Evolutionary conservation across 2,888 invertebrate genomes (phyloP), one percentile per base, ranked within the genome.

Genomic region (Bellardia bayeri): DNA sequence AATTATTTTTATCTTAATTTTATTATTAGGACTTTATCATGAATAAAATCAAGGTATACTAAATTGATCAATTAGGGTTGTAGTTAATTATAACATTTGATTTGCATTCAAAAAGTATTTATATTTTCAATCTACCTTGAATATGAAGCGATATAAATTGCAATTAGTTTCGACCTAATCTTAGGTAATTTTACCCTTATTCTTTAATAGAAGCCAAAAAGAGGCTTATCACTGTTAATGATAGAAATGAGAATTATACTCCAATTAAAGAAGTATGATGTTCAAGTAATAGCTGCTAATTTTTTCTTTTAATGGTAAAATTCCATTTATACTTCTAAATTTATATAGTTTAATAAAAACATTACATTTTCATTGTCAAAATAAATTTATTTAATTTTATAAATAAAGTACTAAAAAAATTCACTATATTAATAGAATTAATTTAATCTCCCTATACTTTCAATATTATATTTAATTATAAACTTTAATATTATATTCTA

Each of bases 241-340:
- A 64, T 74, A 58, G 30, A 56, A 56, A 37, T n/a, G n/a, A 51
- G 45, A 78, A n/a, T 69, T 30, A 72, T 90, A 69, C 94, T 95
- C 95, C 95, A 95, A 95, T 95, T 95, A 94, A 94, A 92, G 95
- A 95, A 95, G 95, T 95, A 95, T 91, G 93, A 92, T 91, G 93
- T 92, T 93, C 94, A 93, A 91, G 90, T 91, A 91, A 93, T 95
- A 95, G 95, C 95, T 95, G 94, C 95, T 95, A 95, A 96, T 95
- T 95, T 94, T 94, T 93, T 94, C 92, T 91, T 93, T 94, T 90
- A 90, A 90, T 90, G 89, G 89, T 90, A 90, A 89, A 90, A 90
- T 86, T 90, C 89, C 89, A 90, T 90, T 90, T 90, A 89, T 90
- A 89, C 86, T 90, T 90, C 90, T 90, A 37, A 37, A 58, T 90